Percentiles rank a stretch among this genome's conserved stretches.
phyloP scores from a whole-genome alignment of 1,140 invertebrate species.

The Ceratina calcarata region DNA sequence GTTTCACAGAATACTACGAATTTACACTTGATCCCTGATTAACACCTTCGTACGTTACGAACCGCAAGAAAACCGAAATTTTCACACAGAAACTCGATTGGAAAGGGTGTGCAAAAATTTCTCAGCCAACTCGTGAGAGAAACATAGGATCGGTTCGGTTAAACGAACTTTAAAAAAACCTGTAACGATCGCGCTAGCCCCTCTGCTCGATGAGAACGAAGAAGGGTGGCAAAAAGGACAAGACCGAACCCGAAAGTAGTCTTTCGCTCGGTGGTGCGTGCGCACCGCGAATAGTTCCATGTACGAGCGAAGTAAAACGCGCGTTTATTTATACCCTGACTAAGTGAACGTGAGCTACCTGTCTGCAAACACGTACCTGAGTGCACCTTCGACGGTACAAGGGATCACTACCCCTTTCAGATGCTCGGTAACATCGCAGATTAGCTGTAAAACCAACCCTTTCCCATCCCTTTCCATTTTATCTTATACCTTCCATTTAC shows the following conservation, averaged over 20 bases:
- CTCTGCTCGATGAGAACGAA: conserved; percentile 11
- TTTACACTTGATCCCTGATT: not conserved
- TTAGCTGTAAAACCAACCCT: conserved; percentile 50
- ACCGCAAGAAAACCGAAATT: not conserved
- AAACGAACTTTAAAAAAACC: conserved; percentile 64
- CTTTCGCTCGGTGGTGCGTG: conserved; percentile 7
- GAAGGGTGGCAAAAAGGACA: not conserved
- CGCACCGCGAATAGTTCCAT: not conserved
- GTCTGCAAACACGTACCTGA: conserved; percentile 59
- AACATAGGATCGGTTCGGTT: conserved; percentile 51
- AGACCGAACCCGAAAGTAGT: conserved; percentile 40
- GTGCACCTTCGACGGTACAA: conserved; percentile 38
- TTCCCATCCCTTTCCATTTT: not conserved
- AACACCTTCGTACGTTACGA: not conserved
- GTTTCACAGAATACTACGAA: not conserved
- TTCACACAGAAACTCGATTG: not conserved
- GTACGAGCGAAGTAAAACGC: conserved; percentile 23
- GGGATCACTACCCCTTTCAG: conserved; percentile 59
- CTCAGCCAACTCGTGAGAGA: not conserved
- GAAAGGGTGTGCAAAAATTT: not conserved
- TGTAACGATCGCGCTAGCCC: conserved; percentile 47
- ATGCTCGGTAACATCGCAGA: conserved; percentile 37
- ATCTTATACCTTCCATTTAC: not conserved
- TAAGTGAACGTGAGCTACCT: conserved; percentile 57
- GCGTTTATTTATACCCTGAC: conserved; percentile 44